Evolutionary conservation across 2,888 invertebrate species (phyloP).

Genomic region (Drosophila recens): DNA sequence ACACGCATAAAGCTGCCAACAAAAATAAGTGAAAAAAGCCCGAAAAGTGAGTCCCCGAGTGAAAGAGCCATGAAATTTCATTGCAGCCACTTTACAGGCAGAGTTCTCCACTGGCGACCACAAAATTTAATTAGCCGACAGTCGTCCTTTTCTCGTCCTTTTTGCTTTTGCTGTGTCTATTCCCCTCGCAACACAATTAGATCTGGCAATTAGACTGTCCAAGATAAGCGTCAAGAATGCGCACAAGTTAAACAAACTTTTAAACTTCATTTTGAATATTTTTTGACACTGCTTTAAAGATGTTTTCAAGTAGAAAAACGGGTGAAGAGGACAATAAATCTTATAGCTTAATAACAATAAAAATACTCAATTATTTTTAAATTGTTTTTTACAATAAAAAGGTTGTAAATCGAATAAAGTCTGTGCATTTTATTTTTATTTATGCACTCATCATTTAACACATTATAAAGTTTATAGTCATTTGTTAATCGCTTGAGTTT

Average conservation of each 20-base stretch:
- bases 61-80: slow-evolving; percentile 66
- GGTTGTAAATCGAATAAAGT: not conserved
- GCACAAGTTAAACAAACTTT: slow-evolving; percentile 27
- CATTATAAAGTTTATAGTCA: slow-evolving; percentile 7
- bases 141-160: slow-evolving; percentile 1
- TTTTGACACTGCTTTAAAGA: slow-evolving; percentile 12
- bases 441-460: slow-evolving; percentile 6
- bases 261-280: slow-evolving; percentile 23
- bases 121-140: slow-evolving; percentile 66
- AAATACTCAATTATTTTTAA: slow-evolving; percentile 2
- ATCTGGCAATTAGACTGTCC: slow-evolving; percentile 39
- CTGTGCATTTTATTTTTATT: not conserved
- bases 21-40: slow-evolving; percentile 18
- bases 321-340: not conserved
- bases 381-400: not conserved
- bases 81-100: slow-evolving; percentile 54
- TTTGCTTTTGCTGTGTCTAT: not conserved
- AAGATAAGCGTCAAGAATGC: slow-evolving; percentile 49
- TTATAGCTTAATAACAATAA: slow-evolving; percentile 1
- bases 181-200: slow-evolving; percentile 22
- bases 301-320: not conserved
- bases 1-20: slow-evolving; percentile 35
- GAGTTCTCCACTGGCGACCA: slow-evolving; percentile 40
- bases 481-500: not conserved
- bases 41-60: slow-evolving; percentile 14